Base-by-base conservation (phyloP, 1,140 invertebrate species). In the Brachionus manjavacas region DNA sequence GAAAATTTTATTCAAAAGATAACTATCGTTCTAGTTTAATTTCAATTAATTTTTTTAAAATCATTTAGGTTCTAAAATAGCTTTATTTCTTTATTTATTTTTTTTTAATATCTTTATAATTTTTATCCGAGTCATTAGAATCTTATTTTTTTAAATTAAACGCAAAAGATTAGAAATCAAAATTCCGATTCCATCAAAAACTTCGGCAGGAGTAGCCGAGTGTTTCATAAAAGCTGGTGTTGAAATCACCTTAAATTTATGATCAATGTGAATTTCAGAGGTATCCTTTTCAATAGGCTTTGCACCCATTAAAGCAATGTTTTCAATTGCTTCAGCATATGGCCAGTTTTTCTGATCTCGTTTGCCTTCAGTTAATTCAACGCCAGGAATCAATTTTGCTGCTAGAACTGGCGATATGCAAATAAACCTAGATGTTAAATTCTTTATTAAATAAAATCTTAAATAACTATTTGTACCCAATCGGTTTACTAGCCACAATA, bases 171-270 rank as follows among this genome's bases (percentile, higher is more conserved):
- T 41, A 11, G 87, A 87, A 31, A 92, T 89, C 89, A 92, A 90
- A 79, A 90, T 89, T 1, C 91, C 92, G 85, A 93, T 90, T 3
- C 92, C 92, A 84, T 91, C 90, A 86, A 91, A 90, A 60, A 92
- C 87, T 80, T 92, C 90, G 79, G 90, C 89, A 39, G 90, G 89
- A 25, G 84, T 86, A 80, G 89, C 87, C 4, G 68, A 16, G 31
- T 91, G 88, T 85, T 91, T 92, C 91, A 93, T 91, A 88, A 90
- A 93, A 0, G 92, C 92, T 8, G 92, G 92, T 4, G 92, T 92
- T 12, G 91, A 92, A 9, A 92, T 90, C 35, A 92, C 88, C 41
- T 90, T 90, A 86, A 92, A 91, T 8, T 90, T 88, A 2, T 87
- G 86, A 86, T 92, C 92, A 35, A 90, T 86, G 25, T 90, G 88